Base-by-base conservation (phyloP, 2,113 vertebrate genomes). In the Tragelaphus strepsiceros region DNA sequence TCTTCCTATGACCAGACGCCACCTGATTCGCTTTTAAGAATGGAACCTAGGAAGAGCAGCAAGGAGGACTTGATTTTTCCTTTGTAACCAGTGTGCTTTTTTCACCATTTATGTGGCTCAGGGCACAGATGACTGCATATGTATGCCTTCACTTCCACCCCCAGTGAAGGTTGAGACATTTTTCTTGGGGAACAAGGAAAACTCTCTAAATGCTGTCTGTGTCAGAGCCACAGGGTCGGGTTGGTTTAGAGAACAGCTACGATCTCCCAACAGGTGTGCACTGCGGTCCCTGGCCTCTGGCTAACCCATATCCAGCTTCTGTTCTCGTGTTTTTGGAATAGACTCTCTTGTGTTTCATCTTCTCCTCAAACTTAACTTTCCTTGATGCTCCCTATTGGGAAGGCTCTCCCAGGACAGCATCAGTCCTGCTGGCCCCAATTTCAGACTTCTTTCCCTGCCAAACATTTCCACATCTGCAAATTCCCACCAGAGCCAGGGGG, bases 381-480 rank as follows among this genome's bases (percentile, higher is more conserved):
- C 53, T 74, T 85, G 51, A 15, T 87, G 16, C 32, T 84, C 80
- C 78, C 59, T 71, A 49, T 21, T 90, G 71, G 56, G 51, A 94
- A 58, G 35, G 46, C 51, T 94, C 2, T 86, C 19, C 85, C 59
- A 86, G 91, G 30, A 77, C 21, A 78, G 2, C 26, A 7, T 93
- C n/a, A 53, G 43, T 90, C 77, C 62, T 90, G 5, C 67, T 80
- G 58, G 82, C 81, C n/a, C 12, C 59, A 32, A 43, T 92, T 82
- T 83, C 46, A 95, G 49, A 84, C 82, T 96, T 83, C 19, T 95
- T 95, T 71, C 26, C 43, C 78, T 88, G 51, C 49, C 85, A 93
- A 80, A 81, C 17, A 64, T 67, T 90, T 77, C 85, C 43, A 77
- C 46, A 62, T 78, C 81, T 88, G 49, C 28, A 91, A 15, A 51